Percentiles rank a stretch among this genome's conserved stretches.
These are phyloP conservation scores for Drosophila chauvacae DNA, from an alignment of 1,140 invertebrate species.

Conservation along the genomic window DNA sequence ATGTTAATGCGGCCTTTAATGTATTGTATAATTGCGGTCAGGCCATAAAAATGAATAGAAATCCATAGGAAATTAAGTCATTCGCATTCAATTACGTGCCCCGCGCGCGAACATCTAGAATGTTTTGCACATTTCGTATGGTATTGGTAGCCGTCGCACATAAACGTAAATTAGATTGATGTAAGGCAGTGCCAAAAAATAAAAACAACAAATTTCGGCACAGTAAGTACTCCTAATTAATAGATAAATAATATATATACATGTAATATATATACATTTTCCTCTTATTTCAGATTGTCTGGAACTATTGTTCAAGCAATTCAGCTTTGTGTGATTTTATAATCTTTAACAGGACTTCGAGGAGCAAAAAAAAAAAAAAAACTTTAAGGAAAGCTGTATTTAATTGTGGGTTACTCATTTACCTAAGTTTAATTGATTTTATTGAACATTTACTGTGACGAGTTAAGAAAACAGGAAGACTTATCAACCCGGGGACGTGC, in stretches of 20 bases:
- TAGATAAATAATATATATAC: not conserved
- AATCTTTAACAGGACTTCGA: not conserved
- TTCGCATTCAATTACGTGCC: constrained; percentile 80
- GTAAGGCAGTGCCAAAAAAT: constrained; percentile 55
- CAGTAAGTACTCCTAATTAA: not conserved
- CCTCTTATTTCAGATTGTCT: not conserved
- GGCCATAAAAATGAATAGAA: constrained; percentile 64
- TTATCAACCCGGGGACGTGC: constrained; percentile 32
- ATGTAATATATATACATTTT: not conserved
- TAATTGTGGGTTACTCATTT: not conserved
- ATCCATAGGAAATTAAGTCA: constrained; percentile 73
- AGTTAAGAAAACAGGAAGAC: constrained; percentile 55
- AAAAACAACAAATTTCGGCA: not conserved
- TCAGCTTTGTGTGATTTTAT: not conserved
- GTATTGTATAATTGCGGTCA: constrained; percentile 65
- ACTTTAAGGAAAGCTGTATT: not conserved
- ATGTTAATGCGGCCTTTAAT: constrained; percentile 63
- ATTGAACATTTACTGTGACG: not conserved
- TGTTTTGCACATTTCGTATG: constrained; percentile 37
- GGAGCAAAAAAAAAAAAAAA: not conserved
- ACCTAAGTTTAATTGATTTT: not conserved
- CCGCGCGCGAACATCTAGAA: constrained; percentile 33
- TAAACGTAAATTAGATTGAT: constrained; percentile 53
- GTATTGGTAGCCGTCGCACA: constrained; percentile 14
- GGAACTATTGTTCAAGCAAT: not conserved